These are phyloP conservation scores for Carollia perspicillata DNA, from an alignment of 2,113 vertebrate genomes.

Conservation along the genomic window DNA sequence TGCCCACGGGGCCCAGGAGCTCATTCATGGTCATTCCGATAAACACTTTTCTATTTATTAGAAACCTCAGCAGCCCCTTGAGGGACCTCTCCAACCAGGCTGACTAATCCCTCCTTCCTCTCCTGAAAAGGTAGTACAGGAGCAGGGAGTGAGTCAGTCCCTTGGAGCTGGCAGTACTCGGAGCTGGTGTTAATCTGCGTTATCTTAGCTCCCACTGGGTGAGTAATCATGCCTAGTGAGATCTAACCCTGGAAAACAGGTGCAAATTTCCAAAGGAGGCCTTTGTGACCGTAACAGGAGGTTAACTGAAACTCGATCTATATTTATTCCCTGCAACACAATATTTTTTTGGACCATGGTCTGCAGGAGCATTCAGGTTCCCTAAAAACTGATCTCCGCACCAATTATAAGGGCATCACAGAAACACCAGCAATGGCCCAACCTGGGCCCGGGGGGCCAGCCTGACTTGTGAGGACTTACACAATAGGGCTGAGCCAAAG, in stretches of 20 bases:
- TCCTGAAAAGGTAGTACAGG: not conserved
- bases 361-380: not conserved
- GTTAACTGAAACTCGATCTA: slow-evolving; percentile 11
- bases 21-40: not conserved
- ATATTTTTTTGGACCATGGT: not conserved
- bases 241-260: slow-evolving; percentile 41
- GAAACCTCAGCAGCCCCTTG: not conserved
- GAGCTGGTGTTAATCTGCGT: not conserved
- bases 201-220: slow-evolving; percentile 55
- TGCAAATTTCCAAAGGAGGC: slow-evolving; percentile 34
- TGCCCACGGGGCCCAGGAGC: not conserved
- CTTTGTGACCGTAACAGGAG: not conserved
- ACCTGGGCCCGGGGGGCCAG: fast-evolving
- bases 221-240: slow-evolving; percentile 9
- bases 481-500: not conserved
- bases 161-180: not conserved
- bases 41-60: not conserved
- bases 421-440: not conserved
- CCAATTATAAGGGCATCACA: not conserved
- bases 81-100: not conserved
- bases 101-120: slow-evolving; percentile 5
- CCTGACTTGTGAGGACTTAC: not conserved
- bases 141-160: slow-evolving; percentile 20
- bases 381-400: not conserved
- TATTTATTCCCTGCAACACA: slow-evolving; percentile 38